Evolutionary conservation across 2,888 invertebrate species (phyloP), one percentile per base, ranked within the genome.

Genomic region (Sinodicranocentrus sp.): DNA sequence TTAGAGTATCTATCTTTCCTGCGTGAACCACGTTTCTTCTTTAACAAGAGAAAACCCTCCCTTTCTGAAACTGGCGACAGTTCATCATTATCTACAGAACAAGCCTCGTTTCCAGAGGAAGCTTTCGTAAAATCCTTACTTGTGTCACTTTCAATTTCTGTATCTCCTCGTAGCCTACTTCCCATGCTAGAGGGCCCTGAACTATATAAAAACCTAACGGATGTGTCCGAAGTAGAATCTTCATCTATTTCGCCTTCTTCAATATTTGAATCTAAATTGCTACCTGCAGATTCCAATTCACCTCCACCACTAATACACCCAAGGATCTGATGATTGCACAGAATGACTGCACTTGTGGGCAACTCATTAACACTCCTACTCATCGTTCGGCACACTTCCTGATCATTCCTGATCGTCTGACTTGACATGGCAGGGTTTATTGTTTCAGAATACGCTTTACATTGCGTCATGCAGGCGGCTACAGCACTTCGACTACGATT

Each of bases 1-100:
- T 87, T 89, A 0, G 88, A 88, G 61, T 87, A 89, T 17, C 86
- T 80, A 23, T 89, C 89, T 33, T 87, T 88, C 44, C 86, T 84
- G n/a, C 85, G 63, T 0, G 88, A 87, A 0, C 88, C 87, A 3
- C 86, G 63, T 17, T 85, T 86, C 67, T 84, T 85, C 63, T 76
- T 82, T 21, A 86, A 26, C 1, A 78, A 21, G 3, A 80, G 54
- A 61, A 86, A 86, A 0, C 83, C 80, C 10, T 80, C 79, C 10
- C 84, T 39, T 21, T 80, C 79, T 10, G 84, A 84, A n/a, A 80
- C 84, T 0, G 79, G 84, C 0, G 84, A 79, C n/a, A 84, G 25
- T 25, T 84, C 84, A 52, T 84, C 84, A 39, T 84, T 84, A 17
- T 75, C 84, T 2, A 78, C 73, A 3, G 79, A 78, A 21, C 78